Base-by-base conservation (phyloP, 1,140 invertebrate genomes). In the Ptiloglossa arizonensis region DNA sequence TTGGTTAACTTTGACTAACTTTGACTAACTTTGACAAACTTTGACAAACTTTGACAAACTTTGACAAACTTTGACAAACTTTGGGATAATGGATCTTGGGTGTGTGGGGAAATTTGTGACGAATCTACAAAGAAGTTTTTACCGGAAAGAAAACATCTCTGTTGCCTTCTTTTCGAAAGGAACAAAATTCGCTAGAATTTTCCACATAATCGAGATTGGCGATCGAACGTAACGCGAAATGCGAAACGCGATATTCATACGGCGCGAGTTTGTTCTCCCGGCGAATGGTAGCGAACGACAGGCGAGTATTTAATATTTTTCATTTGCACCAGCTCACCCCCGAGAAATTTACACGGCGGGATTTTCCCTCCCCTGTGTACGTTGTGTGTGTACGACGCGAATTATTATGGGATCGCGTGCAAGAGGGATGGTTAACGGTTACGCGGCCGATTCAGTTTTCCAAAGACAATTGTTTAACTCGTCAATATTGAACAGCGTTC, bases 381-480 rank as follows among this genome's bases (percentile, higher is more conserved):
- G 50, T 15, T 3, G 11, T 11, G 15, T 2, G 41, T 41, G 13
- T 41, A 41, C n/a, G 56, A 62, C 67, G 67, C 67, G 57, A 77
- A 62, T 70, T 71, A 77, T 71, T 62, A 62, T 60, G n/a, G 54
- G 52, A 48, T 59, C 74, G 74, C 57, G 56, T 69, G 72, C 72
- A 24, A 63, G 35, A 56, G 70, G 24, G 48, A 64, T 83, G 82
- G 82, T 83, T 83, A 83, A 82, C 82, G 69, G 79, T 64, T 67
- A 77, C 68, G 74, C 81, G 69, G 80, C 66, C 59, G 64, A 59
- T 62, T 79, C 75, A 83, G 80, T 83, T 83, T 83, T 83, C 82
- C 82, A 83, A 83, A 83, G 81, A 83, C 82, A 83, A 83, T 83
- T 83, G 82, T 83, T 83, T 83, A 83, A 82, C 82, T 83, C 71